Conservation (phyloP, 2,888 invertebrate species). For the Rhimphoctona megacephalus region DNA sequence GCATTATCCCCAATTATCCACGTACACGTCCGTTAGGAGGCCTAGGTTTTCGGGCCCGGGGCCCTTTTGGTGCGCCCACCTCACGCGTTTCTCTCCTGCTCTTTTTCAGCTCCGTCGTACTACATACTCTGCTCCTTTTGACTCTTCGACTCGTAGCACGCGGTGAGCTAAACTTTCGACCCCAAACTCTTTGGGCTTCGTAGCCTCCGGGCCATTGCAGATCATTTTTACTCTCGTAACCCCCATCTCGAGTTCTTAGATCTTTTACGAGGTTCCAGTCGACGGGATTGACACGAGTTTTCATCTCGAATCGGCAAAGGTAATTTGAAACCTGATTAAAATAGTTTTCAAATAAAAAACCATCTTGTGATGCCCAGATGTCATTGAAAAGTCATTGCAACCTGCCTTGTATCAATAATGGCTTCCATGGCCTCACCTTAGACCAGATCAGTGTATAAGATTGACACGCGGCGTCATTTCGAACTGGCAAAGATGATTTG, state of each 20-base stretch:
- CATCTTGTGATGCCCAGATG: background rate
- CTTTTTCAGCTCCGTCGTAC: conserved; percentile 7
- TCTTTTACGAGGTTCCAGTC: background rate
- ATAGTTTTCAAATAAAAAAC: background rate
- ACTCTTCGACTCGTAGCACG: conserved; percentile 47
- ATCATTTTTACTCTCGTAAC: conserved; percentile 9
- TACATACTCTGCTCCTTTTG: conserved; percentile 3
- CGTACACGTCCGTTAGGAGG: conserved; percentile 78
- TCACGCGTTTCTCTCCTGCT: conserved; percentile 48
- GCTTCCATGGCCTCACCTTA: background rate
- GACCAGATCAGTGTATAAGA: background rate
- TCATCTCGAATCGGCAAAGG: background rate
- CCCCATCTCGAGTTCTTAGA: background rate
- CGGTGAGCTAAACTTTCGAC: conserved; percentile 60
- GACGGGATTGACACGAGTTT: background rate
- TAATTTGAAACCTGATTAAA: background rate
- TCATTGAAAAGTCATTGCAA: background rate
- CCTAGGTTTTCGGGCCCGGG: conserved; percentile 80
- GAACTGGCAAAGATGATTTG: background rate
- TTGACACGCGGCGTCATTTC: background rate
- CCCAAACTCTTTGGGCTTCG: conserved; percentile 20
- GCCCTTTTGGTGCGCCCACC: conserved; percentile 56
- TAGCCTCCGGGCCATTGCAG: conserved; percentile 8
- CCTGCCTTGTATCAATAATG: background rate
- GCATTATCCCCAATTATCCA: conserved; percentile 84